Percentiles rank a stretch among this genome's conserved stretches.
phyloP scores from a whole-genome alignment of 2,113 vertebrate genomes.

The Lepisosteus osseus region DNA sequence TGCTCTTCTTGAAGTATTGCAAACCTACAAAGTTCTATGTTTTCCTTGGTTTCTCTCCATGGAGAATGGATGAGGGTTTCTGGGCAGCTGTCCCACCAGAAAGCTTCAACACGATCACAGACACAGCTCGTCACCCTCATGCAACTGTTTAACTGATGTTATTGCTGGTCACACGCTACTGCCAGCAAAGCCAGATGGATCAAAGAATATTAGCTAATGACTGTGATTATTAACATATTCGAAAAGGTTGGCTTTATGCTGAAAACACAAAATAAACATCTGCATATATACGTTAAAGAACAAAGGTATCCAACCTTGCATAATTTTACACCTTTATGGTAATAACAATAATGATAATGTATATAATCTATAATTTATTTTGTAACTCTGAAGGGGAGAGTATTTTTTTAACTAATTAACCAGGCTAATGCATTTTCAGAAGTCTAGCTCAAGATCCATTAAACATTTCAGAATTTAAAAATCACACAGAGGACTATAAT shows the following conservation, averaged over 20 bases:
- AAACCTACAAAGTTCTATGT: background rate
- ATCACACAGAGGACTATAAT: constrained; percentile 50
- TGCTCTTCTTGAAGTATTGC: constrained; percentile 10
- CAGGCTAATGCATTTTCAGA: constrained; percentile 12
- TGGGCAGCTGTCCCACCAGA: background rate
- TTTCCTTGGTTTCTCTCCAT: constrained; percentile 2
- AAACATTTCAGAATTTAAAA: constrained; percentile 14
- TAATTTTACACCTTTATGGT: constrained; percentile 25
- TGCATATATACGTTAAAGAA: constrained; percentile 13
- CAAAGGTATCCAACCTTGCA: constrained; percentile 4
- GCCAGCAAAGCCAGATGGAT: background rate
- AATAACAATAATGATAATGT: constrained; percentile 33
- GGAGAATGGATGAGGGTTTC: background rate
- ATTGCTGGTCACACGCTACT: background rate
- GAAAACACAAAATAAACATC: constrained; percentile 16
- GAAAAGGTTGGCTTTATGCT: constrained; percentile 11
- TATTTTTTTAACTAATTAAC: constrained; percentile 25
- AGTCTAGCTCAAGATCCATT: too few relatives aligned
- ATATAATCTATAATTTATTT: constrained; percentile 8
- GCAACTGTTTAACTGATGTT: background rate
- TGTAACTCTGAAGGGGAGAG: constrained; percentile 20
- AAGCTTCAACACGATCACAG: background rate
- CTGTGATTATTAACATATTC: background rate
- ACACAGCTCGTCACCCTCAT: background rate
- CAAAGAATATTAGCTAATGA: constrained; percentile 6